Evolutionary conservation across 2,888 invertebrate species (phyloP).

Genomic region (Dasypolia templi): DNA sequence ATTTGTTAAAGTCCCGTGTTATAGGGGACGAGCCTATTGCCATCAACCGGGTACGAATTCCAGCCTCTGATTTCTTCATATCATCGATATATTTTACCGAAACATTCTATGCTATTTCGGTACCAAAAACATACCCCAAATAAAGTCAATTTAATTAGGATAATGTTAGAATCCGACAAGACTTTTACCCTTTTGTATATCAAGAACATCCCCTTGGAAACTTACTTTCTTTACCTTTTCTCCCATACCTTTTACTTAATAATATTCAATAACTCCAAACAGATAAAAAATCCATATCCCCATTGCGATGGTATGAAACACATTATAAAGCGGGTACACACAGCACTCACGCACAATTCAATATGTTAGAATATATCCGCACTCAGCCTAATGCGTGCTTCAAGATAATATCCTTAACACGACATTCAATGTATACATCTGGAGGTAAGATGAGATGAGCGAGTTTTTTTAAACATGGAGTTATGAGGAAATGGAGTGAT

Average conservation of each 20-base stretch:
- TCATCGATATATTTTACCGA: not conserved
- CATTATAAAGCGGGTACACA: slow-evolving; percentile 38
- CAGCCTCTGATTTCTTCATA: not conserved
- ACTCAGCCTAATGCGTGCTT: slow-evolving; percentile 57
- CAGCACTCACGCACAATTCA: slow-evolving; percentile 58
- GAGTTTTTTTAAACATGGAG: not conserved
- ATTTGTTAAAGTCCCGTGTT: too few species aligned
- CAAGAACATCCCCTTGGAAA: slow-evolving; percentile 26
- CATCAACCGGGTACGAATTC: not conserved
- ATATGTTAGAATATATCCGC: slow-evolving; percentile 59
- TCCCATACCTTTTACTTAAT: slow-evolving; percentile 16
- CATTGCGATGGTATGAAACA: slow-evolving; percentile 44
- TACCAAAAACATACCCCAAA: slow-evolving; percentile 23
- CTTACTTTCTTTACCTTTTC: not conserved
- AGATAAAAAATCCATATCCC: slow-evolving; percentile 18
- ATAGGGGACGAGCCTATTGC: too few species aligned
- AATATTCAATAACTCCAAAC: slow-evolving; percentile 45
- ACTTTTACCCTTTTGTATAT: slow-evolving; percentile 40
- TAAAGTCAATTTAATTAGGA: slow-evolving; percentile 44
- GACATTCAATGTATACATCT: slow-evolving; percentile 40
- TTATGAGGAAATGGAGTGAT: not conserved
- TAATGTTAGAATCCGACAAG: slow-evolving; percentile 37
- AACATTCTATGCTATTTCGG: slow-evolving; percentile 12
- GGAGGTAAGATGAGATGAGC: slow-evolving; percentile 4
- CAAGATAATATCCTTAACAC: slow-evolving; percentile 47